Evolutionary conservation across 2,888 invertebrate species (phyloP), one percentile per base, ranked within the genome.

Genomic region (Andrena haemorrhoa): DNA sequence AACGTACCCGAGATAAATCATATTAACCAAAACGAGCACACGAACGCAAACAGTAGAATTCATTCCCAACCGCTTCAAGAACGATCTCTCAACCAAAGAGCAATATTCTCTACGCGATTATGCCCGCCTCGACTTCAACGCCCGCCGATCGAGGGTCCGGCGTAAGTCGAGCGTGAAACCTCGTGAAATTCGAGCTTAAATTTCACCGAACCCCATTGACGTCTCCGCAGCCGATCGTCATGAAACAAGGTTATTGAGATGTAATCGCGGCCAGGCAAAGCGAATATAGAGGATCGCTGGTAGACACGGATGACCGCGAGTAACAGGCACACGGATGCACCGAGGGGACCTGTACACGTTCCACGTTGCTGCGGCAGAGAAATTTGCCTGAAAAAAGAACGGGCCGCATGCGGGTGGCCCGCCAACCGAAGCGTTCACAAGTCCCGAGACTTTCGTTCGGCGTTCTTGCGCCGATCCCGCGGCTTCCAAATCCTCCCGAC

Each of bases 221-320:
- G 86, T 88, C 87, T 63, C 63, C 33, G 41, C 41, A 41, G 85
- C 82, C 72, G 85, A 82, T 84, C 89, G 86, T 84, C 84, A 76
- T 86, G 89, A 89, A 90, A 90, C 87, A 87, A 89, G 90, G 90
- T 89, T 89, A 89, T 87, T 75, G 86, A 78, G 88, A 88, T 86
- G 71, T 75, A 83, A 89, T 90, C 90, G 84, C 82, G 73, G 72
- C 71, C 35, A 64, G 29, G 70, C 78, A 73, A 79, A 77, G 63
- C 56, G 68, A 75, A 64, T 71, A 58, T 60, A 74, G 49, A 49
- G 66, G 41, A 73, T 79, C 66, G 58, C 47, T 33, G 68, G 73
- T 82, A 75, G 79, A 83, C 75, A 75, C 76, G 69, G 72, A 74
- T 75, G 53, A 65, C 16, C 77, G 68, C 77, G 61, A 49, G 73